Evolutionary conservation across 2,888 invertebrate species (phyloP).

Genomic region (Papilio elwesi): DNA sequence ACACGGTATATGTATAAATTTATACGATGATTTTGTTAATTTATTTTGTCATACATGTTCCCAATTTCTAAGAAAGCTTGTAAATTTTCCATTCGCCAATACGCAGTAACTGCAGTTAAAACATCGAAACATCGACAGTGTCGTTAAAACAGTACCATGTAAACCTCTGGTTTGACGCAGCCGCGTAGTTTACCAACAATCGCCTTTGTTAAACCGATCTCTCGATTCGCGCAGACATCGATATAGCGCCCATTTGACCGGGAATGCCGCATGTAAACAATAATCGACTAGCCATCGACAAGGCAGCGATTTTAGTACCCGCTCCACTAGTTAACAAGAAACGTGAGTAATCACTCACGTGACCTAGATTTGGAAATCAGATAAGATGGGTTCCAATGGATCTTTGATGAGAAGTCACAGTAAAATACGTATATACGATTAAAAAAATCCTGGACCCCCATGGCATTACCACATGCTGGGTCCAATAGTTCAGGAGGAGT

Average conservation of each 20-base stretch:
- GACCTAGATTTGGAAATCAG: not conserved
- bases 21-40: too few species aligned
- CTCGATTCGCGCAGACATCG: constrained; percentile 11
- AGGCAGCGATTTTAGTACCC: not conserved
- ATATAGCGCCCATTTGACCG: not conserved
- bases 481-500: too few species aligned
- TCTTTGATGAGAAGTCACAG: too few species aligned
- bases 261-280: constrained; percentile 36
- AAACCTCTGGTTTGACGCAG: constrained; percentile 18
- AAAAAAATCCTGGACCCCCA: too few species aligned
- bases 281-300: constrained; percentile 8
- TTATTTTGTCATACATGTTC: too few species aligned
- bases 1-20: too few species aligned
- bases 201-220: constrained; percentile 27
- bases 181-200: constrained; percentile 17
- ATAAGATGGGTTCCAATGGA: not conserved
- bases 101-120: not conserved
- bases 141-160: not conserved
- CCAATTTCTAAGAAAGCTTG: not conserved
- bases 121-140: not conserved
- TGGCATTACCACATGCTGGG: too few species aligned
- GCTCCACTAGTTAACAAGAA: constrained; percentile 1
- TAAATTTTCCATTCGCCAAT: constrained; percentile 4
- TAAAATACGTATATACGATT: too few species aligned
- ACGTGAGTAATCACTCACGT: constrained; percentile 18